Evolutionary conservation across 2,888 invertebrate species (phyloP), one percentile per base, ranked within the genome.

Genomic region (Drosophila yooni): DNA sequence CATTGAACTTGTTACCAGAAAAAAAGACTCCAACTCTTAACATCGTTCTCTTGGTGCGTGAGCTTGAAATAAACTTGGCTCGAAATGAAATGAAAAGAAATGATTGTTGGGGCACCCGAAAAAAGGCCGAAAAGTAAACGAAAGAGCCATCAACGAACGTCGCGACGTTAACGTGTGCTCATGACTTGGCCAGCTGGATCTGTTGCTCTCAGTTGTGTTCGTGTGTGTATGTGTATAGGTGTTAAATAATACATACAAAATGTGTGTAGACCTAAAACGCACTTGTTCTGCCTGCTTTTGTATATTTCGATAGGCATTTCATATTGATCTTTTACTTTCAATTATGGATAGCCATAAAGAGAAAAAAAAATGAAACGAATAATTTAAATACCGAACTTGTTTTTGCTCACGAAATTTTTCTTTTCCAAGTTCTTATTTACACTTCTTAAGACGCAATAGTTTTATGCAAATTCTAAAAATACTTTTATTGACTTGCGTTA

Each of bases 1-100:
- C 92, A 91, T 87, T 86, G 91, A 92, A 92, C 92, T 88, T 91
- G 86, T 82, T 79, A 79, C 82, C 82, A 82, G 79, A 79, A 81
- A 81, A 46, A 34, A 69, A 48, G 15, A n/a, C 51, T 51, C 33
- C 61, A 21, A 54, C 68, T 57, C 74, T 78, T 67, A 77, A 64
- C 64, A 69, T 68, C 66, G 74, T 58, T 79, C 69, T 64, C 69
- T 82, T 77, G 69, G 70, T 84, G 83, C 86, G 86, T 86, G 83
- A 88, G 88, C 88, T 88, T 83, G 71, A 76, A 81, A 86, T 82
- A 84, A 87, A 83, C 89, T 86, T 88, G 89, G 84, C 77, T 82
- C 70, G 68, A 83, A 83, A 88, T 74, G 76, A 81, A 85, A 83
- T 74, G 81, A 74, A 75, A 75, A 46, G 79, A 79, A 79, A 77